phyloP scores from a whole-genome alignment of 2,113 vertebrate genomes.

The Anguilla rostrata region DNA sequence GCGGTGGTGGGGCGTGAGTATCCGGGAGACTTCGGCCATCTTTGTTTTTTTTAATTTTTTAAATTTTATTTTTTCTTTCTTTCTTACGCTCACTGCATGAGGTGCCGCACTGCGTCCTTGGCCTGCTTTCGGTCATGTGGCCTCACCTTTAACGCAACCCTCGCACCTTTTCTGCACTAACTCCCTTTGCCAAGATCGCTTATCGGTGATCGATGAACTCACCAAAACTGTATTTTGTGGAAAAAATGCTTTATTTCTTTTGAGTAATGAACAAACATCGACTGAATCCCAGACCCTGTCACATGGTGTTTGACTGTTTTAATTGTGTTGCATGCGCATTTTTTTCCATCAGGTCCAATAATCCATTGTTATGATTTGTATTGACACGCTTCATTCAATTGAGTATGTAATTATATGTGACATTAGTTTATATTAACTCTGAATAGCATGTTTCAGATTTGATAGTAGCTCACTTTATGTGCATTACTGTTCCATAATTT shows the following conservation, averaged over 20 bases:
- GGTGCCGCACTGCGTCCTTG: neutral
- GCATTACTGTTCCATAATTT: no score
- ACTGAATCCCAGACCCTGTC: neutral
- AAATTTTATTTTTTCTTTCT: no score
- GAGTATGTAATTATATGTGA: no score
- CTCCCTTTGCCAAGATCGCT: no score
- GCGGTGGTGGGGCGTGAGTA: constrained; percentile 35
- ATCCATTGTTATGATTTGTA: neutral
- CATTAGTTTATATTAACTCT: no score
- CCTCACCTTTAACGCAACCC: neutral
- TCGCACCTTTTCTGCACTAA: neutral
- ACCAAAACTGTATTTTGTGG: no score
- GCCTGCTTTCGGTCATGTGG: neutral
- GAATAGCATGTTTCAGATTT: no score
- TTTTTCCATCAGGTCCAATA: neutral
- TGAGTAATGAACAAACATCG: no score
- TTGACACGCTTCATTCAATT: no score
- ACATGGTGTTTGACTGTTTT: neutral
- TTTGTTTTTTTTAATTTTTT: neutral
- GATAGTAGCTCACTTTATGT: no score
- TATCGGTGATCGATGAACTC: no score
- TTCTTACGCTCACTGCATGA: neutral
- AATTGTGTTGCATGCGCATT: neutral
- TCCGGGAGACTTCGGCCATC: neutral
- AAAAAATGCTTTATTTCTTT: no score